Conservation (phyloP, 2,888 invertebrate species). For the Nemapogon koenigi region DNA sequence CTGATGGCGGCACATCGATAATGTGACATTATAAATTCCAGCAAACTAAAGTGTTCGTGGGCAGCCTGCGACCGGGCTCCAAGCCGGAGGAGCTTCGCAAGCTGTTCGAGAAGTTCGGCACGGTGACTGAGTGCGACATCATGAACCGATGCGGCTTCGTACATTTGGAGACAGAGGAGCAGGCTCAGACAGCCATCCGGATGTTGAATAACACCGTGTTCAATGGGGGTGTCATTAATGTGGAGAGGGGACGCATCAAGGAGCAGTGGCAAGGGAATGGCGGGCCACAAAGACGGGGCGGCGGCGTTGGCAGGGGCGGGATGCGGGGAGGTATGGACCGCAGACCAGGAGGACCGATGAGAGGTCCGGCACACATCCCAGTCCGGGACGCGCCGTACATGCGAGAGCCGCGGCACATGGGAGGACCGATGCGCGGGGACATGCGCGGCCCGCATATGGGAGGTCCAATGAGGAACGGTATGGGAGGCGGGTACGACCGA, state of each 20-base stretch:
- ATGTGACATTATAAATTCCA: no score
- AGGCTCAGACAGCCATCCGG: constrained; percentile 82
- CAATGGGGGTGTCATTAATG: constrained; percentile 84
- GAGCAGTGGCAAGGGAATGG: constrained; percentile 67
- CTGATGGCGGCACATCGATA: no score
- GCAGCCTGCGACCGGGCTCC: constrained; percentile 86
- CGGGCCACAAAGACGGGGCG: constrained; percentile 42
- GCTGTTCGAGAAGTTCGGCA: constrained; percentile 85
- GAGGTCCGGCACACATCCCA: constrained; percentile 25
- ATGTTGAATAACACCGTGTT: constrained; percentile 82
- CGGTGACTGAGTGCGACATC: constrained; percentile 92
- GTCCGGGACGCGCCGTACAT: constrained; percentile 37
- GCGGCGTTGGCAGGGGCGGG: constrained; percentile 45
- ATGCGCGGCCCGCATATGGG: constrained; percentile 50
- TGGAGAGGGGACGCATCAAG: constrained; percentile 83
- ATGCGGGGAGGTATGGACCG: constrained; percentile 53
- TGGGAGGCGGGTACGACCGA: constrained; percentile 32
- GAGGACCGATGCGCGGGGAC: constrained; percentile 26
- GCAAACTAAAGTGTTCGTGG: constrained; percentile 91
- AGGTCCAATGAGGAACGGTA: constrained; percentile 42
- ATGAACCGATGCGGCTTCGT: constrained; percentile 95
- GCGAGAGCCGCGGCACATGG: constrained; percentile 32
- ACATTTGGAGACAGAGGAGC: constrained; percentile 84
- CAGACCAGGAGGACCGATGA: constrained; percentile 38
- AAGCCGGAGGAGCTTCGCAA: constrained; percentile 82